Evolutionary conservation across 2,888 invertebrate species (phyloP), one percentile per base, ranked within the genome.

Genomic region (Lottia scabra): DNA sequence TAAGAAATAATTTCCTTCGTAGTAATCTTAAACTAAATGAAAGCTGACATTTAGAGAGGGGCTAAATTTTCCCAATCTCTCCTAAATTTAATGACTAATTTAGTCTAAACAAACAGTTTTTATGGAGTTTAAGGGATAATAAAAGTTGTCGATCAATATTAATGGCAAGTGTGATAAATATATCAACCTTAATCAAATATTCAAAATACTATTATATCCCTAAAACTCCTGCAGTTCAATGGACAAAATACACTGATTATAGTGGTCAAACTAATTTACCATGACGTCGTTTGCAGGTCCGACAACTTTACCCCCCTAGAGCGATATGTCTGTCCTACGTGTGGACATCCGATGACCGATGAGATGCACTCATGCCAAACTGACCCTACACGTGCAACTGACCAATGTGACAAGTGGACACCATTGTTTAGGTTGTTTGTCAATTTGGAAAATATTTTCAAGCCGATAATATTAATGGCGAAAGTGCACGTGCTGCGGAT

Each of bases 271-370:
- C 56, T 15, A 56, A 56, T 56, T 56, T 56, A 56, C 56, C 56
- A 19, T 56, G 56, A 56, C 56, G 56, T 56, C 56, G 56, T 56
- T 56, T 19, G 19, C 19, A 23, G 56, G 56, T 12, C 56, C 23
- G 56, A 23, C 23, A 56, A 13, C 19, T 6, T 19, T 12, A 23
- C 56, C 56, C 56, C 56, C 56, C 23, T 19, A 23, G 56, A 23
- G 19, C 56, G 13, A 19, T 10, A 19, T 56, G 19, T 56, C 56
- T 23, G 23, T 23, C 19, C 10, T 56, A 38, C 56, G 56, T 56
- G 56, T 56, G 56, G 56, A 56, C 56, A 56, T 56, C 56, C 23
- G 56, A 56, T 56, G 56, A 56, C 56, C 56, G 56, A 56, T 56
- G 56, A 23, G 56, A 19, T 56, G 19, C 56, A 56, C 19, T 56